Evolutionary conservation across 2,113 vertebrate genomes (phyloP), one percentile per base, ranked within the genome.

Genomic region (Gopherus flavomarginatus): DNA sequence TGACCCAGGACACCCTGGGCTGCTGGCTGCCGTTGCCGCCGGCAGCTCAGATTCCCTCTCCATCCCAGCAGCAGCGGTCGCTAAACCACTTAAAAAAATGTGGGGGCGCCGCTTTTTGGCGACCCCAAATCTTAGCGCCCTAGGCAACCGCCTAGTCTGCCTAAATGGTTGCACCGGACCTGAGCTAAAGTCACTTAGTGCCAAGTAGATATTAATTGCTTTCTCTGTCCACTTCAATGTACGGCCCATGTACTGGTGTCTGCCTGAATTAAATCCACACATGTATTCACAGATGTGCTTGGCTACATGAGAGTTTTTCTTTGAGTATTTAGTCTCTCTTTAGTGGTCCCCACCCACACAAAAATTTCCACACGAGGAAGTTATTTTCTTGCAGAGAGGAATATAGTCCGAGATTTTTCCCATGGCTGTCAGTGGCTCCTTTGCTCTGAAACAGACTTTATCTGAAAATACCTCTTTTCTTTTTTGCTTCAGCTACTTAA

Each of bases 401-500:
- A 4, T 2, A 54, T 35, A 1, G 17, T 82, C 84, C 13, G 47
- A 1, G 1, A 8, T 21, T 1, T 0, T 1, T 9, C 35, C 75
- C 42, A 27, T 22, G 29, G 1, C 5, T 0, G 31, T 0, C n/a
- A n/a, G n/a, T n/a, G n/a, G 9, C 14, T 27, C 27, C 57, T 24
- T 31, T 53, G 35, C 26, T 62, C 1, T 3, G 38, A 35, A 84
- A 3, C 78, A 5, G 44, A 86, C 77, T 24, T 1, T 82, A 2
- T 84, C 90, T 90, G 42, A 80, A 92, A 87, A 50, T 49, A 77
- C 59, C 77, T 87, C 69, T n/a, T 92, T 72, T 72, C n/a, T 38
- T 8, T 84, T 75, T 27, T 95, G 85, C 85, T 75, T 31, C 50
- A 91, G 82, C 27, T 91, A 92, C 84, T 96, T 95, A 94, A 95